A percentile compares a stretch with the other conserved stretches of the same genome.
phyloP scores from a whole-genome alignment of 1,140 invertebrate genomes.

The Leptinotarsa defecta region DNA sequence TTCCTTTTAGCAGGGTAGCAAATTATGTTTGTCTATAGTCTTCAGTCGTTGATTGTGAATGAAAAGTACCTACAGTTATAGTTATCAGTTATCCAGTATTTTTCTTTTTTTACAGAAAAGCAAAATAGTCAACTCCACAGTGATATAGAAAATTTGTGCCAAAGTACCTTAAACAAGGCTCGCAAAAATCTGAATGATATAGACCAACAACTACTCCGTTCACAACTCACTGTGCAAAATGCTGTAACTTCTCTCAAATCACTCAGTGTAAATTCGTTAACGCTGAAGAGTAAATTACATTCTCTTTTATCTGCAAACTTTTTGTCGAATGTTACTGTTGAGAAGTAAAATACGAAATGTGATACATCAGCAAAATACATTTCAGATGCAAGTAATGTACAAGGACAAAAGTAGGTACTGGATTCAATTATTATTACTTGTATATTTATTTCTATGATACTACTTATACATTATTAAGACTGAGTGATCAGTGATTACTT shows the following conservation, averaged over 20 bases:
- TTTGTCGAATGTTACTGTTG: constrained; percentile 44
- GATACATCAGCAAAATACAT: too few species aligned
- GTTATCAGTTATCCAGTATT: too few species aligned
- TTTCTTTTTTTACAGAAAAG: constrained; percentile 43
- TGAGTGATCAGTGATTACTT: too few species aligned
- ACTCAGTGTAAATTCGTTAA: constrained; percentile 46
- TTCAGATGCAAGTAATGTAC: too few species aligned
- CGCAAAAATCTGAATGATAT: constrained; percentile 43
- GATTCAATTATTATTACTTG: too few species aligned
- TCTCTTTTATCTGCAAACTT: constrained; percentile 47
- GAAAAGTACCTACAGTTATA: too few species aligned
- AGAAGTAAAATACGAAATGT: constrained; percentile 11
- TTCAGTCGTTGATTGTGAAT: too few species aligned
- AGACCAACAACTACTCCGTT: constrained; percentile 51
- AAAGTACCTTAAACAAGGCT: constrained; percentile 42
- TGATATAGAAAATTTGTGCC: constrained; percentile 43
- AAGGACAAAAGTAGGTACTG: too few species aligned
- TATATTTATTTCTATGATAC: too few species aligned
- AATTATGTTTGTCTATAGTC: too few species aligned
- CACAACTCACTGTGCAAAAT: constrained; percentile 51
- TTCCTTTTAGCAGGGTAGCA: too few species aligned
- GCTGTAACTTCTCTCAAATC: constrained; percentile 48
- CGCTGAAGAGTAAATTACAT: constrained; percentile 50
- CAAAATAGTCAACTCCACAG: constrained; percentile 44
- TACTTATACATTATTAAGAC: too few species aligned